Evolutionary conservation across 2,113 vertebrate species (phyloP).

Genomic region (Psittacula cyanocephala): DNA sequence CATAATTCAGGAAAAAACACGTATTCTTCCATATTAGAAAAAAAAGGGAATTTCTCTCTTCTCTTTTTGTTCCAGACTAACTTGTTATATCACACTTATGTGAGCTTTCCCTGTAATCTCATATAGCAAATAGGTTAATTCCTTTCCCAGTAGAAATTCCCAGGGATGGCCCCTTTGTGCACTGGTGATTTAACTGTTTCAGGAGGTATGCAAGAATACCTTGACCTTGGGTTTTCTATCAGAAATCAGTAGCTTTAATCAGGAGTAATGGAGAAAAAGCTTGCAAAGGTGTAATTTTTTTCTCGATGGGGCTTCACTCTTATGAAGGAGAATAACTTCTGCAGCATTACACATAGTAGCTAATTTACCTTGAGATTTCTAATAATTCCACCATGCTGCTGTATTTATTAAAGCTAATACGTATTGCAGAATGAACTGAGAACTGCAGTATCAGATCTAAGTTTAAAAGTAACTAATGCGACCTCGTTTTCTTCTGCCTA

Average conservation of each 20-base stretch:
- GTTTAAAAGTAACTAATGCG: neutral
- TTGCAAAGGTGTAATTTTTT: neutral
- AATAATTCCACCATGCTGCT: neutral
- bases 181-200: neutral
- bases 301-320: neutral
- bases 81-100: neutral
- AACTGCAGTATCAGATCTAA: neutral
- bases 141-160: neutral
- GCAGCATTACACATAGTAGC: neutral
- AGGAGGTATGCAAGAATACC: neutral
- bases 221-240: neutral
- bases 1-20: neutral
- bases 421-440: neutral
- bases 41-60: rapidly evolving
- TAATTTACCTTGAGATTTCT: neutral
- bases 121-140: neutral
- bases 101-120: neutral
- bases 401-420: neutral
- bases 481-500: neutral
- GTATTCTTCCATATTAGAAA: neutral
- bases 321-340: neutral
- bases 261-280: neutral
- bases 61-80: neutral
- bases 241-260: neutral
- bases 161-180: neutral